These are phyloP conservation scores for Patella pellucida DNA, from an alignment of 2,888 invertebrate species.

Conservation along the genomic window DNA sequence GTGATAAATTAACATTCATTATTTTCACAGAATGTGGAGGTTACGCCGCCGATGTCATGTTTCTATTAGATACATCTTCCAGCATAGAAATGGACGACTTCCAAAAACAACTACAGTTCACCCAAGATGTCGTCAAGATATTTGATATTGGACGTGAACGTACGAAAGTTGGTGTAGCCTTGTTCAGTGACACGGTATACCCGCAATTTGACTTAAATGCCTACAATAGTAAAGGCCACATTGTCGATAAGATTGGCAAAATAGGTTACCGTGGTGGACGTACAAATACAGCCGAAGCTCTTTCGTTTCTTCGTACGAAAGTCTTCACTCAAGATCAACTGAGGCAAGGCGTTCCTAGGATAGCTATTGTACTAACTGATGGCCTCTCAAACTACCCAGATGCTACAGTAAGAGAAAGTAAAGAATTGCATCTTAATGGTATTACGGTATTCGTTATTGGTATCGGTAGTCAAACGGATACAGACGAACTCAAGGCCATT, in stretches of 20 bases:
- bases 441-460: conserved; percentile 25
- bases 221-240: conserved; percentile 23
- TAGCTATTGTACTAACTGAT: conserved; percentile 44
- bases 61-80: conserved; percentile 33
- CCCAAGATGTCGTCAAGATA: conserved; percentile 36
- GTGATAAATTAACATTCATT: no score
- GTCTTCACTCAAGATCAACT: conserved; percentile 10
- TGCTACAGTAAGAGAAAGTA: conserved; percentile 29
- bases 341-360: conserved; percentile 12
- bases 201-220: conserved; percentile 33
- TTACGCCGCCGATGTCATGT: conserved; percentile 31
- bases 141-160: conserved; percentile 35
- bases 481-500: conserved; percentile 20
- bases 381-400: conserved; percentile 40
- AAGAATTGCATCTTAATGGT: conserved; percentile 13
- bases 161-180: conserved; percentile 39
- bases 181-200: conserved; percentile 29
- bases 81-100: conserved; percentile 42
- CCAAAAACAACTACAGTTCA: conserved; percentile 39
- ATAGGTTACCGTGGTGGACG: conserved; percentile 26
- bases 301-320: conserved; percentile 26
- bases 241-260: neutral
- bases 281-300: conserved; percentile 42
- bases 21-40: conserved; percentile 29
- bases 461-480: conserved; percentile 15